Evolutionary conservation across 2,888 invertebrate genomes (phyloP).

Genomic region (Lycaena phlaeas): DNA sequence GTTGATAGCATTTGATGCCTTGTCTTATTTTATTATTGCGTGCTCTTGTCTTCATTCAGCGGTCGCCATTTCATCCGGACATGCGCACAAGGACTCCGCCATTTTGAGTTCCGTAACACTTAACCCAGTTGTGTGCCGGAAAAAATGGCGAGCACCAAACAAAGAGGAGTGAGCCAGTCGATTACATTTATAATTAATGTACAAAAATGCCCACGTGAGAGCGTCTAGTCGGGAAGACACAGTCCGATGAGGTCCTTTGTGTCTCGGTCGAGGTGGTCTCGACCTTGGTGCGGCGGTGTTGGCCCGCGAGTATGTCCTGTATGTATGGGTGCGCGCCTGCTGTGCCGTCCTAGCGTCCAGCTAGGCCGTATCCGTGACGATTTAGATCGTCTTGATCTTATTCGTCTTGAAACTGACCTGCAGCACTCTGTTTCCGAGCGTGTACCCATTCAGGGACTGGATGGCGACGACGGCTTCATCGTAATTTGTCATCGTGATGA

Average conservation of each 20-base stretch:
- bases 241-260: slow-evolving; percentile 28
- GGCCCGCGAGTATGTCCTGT: slow-evolving; percentile 22
- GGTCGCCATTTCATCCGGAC: slow-evolving; percentile 48
- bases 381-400: slow-evolving; percentile 82
- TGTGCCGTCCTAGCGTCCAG: slow-evolving; percentile 68
- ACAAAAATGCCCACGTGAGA: slow-evolving; percentile 36
- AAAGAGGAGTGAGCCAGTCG: slow-evolving; percentile 44
- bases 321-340: slow-evolving; percentile 70
- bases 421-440: slow-evolving; percentile 90
- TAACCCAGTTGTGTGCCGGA: slow-evolving; percentile 51
- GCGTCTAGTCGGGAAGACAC: slow-evolving; percentile 38
- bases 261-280: slow-evolving; percentile 13
- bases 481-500: slow-evolving; percentile 96
- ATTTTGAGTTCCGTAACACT: slow-evolving; percentile 61
- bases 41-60: slow-evolving; percentile 36
- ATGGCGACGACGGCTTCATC: slow-evolving; percentile 94
- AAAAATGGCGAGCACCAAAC: slow-evolving; percentile 40
- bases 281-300: slow-evolving; percentile 17
- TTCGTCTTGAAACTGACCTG: slow-evolving; percentile 95
- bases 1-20: slow-evolving; percentile 54
- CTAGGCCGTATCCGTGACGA: slow-evolving; percentile 51
- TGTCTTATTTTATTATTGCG: slow-evolving; percentile 52
- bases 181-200: slow-evolving; percentile 48
- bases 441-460: slow-evolving; percentile 92
- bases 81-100: slow-evolving; percentile 50